Evolutionary conservation across 2,113 vertebrate species (phyloP).

Genomic region (Ictalurus punctatus): DNA sequence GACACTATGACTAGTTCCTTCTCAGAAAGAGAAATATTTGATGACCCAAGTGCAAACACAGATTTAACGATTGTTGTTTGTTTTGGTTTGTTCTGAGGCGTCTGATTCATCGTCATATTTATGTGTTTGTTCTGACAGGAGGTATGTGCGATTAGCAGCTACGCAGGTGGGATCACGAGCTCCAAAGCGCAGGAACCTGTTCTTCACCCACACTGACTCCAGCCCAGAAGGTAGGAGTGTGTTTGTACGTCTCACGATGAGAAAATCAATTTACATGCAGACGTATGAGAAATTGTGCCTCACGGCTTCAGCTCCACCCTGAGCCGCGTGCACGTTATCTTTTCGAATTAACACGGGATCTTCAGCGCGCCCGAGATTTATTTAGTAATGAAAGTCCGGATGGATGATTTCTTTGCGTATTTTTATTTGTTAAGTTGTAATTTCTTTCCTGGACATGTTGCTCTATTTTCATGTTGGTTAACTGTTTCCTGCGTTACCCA

Average conservation of each 20-base stretch:
- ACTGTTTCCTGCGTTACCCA: neutral
- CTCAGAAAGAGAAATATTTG: neutral
- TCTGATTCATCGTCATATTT: neutral
- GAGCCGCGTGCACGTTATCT: too few relatives aligned
- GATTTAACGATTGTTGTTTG: neutral
- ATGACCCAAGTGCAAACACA: neutral
- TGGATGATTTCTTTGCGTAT: too few relatives aligned
- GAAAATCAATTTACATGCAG: neutral
- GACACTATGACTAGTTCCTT: neutral
- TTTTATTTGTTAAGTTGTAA: too few relatives aligned
- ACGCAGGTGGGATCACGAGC: slow-evolving; percentile 71
- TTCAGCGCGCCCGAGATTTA: neutral
- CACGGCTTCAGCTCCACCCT: neutral
- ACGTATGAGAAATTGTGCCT: neutral
- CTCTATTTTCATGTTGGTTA: neutral
- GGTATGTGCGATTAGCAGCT: slow-evolving; percentile 71
- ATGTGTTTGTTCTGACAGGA: slow-evolving; percentile 57
- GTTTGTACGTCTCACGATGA: neutral
- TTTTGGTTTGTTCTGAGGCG: neutral
- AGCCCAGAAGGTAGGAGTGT: slow-evolving; percentile 64
- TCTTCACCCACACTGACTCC: slow-evolving; percentile 39
- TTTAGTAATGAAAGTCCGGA: too few relatives aligned
- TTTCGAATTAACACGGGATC: neutral
- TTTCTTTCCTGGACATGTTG: too few relatives aligned
- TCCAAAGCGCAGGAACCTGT: slow-evolving; percentile 66